A percentile compares a stretch with the other conserved stretches of the same genome.
These are phyloP conservation scores for Rhombomys opimus DNA, from an alignment of 2,113 vertebrate species.

Conservation along the genomic window DNA sequence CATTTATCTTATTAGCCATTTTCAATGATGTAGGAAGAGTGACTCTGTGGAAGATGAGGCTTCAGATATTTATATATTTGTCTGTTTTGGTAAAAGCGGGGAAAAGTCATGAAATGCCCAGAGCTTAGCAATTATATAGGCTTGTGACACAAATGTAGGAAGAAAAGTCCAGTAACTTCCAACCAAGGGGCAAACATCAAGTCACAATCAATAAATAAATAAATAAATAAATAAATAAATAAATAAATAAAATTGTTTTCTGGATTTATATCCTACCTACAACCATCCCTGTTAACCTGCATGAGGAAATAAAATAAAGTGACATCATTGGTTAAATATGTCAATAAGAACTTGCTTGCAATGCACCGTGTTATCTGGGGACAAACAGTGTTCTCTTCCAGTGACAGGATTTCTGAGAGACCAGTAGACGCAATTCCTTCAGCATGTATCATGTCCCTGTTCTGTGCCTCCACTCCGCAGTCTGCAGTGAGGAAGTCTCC, in stretches of 20 bases:
- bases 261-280: constrained; percentile 39
- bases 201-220: too few relatives aligned
- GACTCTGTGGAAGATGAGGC: neutral
- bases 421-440: constrained; percentile 9
- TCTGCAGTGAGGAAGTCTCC: constrained; percentile 42
- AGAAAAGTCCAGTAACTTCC: neutral
- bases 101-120: neutral
- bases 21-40: neutral
- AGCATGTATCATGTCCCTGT: constrained; percentile 39
- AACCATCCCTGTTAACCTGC: neutral
- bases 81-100: neutral
- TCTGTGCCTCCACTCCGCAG: neutral
- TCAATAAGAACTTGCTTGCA: constrained; percentile 49
- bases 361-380: constrained; percentile 39
- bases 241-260: neutral
- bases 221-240: too few relatives aligned
- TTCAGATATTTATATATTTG: neutral
- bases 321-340: constrained; percentile 8
- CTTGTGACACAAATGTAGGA: neutral
- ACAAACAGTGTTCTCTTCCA: constrained; percentile 51
- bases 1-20: constrained; percentile 5
- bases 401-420: constrained; percentile 45
- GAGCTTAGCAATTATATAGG: neutral
- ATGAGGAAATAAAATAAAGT: constrained; percentile 37
- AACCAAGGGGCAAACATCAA: neutral